Base-by-base conservation (phyloP, 2,113 vertebrate genomes). In the Cheirogaleus medius region DNA sequence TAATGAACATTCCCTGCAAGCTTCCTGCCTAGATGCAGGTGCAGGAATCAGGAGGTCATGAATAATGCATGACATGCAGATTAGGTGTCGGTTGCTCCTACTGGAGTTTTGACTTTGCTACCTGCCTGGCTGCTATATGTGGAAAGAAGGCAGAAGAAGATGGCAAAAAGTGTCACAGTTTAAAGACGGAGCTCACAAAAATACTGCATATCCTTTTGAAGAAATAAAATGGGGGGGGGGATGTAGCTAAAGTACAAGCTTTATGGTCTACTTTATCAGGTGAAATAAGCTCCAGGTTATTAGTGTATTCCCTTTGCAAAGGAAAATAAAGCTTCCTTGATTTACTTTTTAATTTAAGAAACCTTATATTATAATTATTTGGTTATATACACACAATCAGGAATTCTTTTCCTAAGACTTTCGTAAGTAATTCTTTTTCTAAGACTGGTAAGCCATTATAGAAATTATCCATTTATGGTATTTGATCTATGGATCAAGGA, bases 1-100 rank as follows among this genome's bases (percentile, higher is more conserved):
- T 98, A 97, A 98, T 98, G 98, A 98, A 96, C 95, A 54, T 96
- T 98, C 93, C 98, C 97, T 8, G 1, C 94, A 96, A 98, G 98
- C 98, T 98, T 98, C 98, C 98, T 98, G 98, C 98, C 97, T 98
- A 6, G 6, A 96, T 98, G 98, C 99, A 99, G 99, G 99, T 99
- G 99, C 99, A 98, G 97, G 96, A 98, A 98, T 98, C 98, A 97
- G 98, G 97, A 98, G 97, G 4, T 52, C 96, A 96, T 99, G 98
- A 98, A 99, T 99, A 98, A 99, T 99, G 98, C 98, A 98, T 99
- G 96, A 93, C 74, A 98, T 98, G 98, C 98, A 98, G 98, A 99
- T 98, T 96, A 98, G 97, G 93, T 81, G 44, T 93, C 95, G 97
- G 97, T 98, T 98, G 96, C 94, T 98, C 97, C 97, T 95, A 84